Conservation (phyloP, 1,140 invertebrate species). For the Portunus trituberculatus region DNA sequence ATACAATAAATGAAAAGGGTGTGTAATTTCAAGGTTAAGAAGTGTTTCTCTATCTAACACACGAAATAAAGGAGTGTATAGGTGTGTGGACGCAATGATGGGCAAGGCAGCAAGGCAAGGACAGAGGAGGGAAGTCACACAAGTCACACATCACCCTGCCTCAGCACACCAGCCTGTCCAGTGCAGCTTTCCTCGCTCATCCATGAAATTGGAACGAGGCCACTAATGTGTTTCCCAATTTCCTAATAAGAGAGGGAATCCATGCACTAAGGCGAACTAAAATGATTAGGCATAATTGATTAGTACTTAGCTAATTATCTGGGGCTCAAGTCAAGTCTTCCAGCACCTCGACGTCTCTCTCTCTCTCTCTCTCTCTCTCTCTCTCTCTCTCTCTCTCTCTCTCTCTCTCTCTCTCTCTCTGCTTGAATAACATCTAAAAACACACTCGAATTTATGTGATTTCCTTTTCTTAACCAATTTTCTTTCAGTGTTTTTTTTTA, state of each 20-base stretch:
- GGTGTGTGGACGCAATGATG: too few relatives aligned
- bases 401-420: constrained; percentile 20
- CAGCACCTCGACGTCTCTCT: neutral
- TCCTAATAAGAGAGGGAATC: neutral
- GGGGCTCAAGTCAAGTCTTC: neutral
- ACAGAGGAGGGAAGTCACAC: too few relatives aligned
- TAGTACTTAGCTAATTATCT: neutral
- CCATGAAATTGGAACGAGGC: neutral
- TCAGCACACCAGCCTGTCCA: neutral
- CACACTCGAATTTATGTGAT: too few relatives aligned
- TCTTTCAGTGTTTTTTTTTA: too few relatives aligned
- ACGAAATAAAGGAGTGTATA: too few relatives aligned
- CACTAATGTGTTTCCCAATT: constrained; percentile 22
- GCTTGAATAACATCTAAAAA: too few relatives aligned
- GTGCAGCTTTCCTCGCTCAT: neutral
- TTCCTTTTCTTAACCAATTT: too few relatives aligned
- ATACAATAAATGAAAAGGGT: too few relatives aligned
- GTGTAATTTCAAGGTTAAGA: too few relatives aligned
- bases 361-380: neutral
- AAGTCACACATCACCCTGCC: too few relatives aligned
- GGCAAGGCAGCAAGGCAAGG: too few relatives aligned
- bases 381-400: constrained; percentile 20
- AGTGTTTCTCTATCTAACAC: too few relatives aligned
- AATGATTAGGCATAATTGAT: neutral
- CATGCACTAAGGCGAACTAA: neutral